Percentiles rank a stretch among this genome's conserved stretches.
These are phyloP conservation scores for Tipula helvola DNA, from an alignment of 2,888 invertebrate genomes.

Conservation along the genomic window DNA sequence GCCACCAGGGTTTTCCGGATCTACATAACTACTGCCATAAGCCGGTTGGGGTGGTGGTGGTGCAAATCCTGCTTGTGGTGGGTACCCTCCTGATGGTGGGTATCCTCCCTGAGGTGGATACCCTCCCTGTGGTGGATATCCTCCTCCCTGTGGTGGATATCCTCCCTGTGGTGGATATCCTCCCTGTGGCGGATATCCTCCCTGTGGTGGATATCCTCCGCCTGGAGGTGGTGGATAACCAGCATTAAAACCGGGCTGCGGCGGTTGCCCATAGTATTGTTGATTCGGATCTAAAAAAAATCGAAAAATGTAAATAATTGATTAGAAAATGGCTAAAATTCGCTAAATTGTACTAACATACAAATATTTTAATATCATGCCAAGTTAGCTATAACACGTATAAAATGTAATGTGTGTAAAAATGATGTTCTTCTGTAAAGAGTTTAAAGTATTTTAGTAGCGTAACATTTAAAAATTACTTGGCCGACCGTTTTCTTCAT, in stretches of 20 bases:
- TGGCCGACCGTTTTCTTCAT: too few species aligned
- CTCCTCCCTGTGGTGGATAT: slow-evolving; percentile 32
- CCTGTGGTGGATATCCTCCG: slow-evolving; percentile 24
- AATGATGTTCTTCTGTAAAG: too few species aligned
- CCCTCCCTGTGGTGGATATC: slow-evolving; percentile 20
- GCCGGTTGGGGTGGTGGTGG: slow-evolving; percentile 31
- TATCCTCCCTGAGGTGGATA: slow-evolving; percentile 15
- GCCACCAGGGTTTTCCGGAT: slow-evolving; percentile 32
- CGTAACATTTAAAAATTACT: too few species aligned
- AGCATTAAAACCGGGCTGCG: slow-evolving; percentile 23
- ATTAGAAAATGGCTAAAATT: too few species aligned
- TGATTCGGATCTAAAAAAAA: slow-evolving; percentile 18
- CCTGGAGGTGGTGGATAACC: slow-evolving; percentile 20
- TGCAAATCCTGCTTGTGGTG: slow-evolving; percentile 23
- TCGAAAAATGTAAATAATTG: too few species aligned
- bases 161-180: slow-evolving; percentile 28
- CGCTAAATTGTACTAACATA: too few species aligned
- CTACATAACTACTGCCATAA: slow-evolving; percentile 29
- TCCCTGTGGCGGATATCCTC: slow-evolving; percentile 31
- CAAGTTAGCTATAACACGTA: too few species aligned
- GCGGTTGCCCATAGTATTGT: slow-evolving; percentile 21
- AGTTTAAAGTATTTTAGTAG: too few species aligned
- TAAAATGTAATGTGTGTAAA: too few species aligned
- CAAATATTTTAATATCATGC: too few species aligned
- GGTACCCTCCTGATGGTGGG: slow-evolving; percentile 17